Base-by-base conservation (phyloP, 23 tunicate species). In the Halocynthia roretzi region DNA sequence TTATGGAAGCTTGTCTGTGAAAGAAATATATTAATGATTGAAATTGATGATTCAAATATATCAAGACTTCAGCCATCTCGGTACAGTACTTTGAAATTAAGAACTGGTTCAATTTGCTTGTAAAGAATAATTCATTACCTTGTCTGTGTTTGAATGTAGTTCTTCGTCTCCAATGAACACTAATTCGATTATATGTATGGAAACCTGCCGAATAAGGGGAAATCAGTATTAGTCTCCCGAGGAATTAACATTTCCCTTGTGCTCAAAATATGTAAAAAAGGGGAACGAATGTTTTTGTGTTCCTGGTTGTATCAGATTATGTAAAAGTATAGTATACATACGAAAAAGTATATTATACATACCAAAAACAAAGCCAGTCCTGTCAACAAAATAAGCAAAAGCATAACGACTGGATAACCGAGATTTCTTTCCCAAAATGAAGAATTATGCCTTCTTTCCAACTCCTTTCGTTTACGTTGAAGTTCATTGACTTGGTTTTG, bases 121-220 rank as follows among this genome's bases (percentile, higher is more conserved):
- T 31, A n/a, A n/a, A n/a, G n/a, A n/a, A 31, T 31, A 31, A 31
- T 31, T 31, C 1, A 31, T 31, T 4, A 82, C 92, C 56, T 78
- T 77, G 40, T 71, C 86, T 65, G 87, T 86, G 62, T 82, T 82
- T 50, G 98, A 87, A 50, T 86, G 98, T 51, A 92, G 72, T 73
- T 92, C 98, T 58, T 92, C 53, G 79, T 92, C 98, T 44, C 98
- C 98, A 68, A 82, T 74, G 70, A 92, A 86, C 51, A 86, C 75
- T 8, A 92, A 65, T 76, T 92, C 83, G 12, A 86, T 31, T 10
- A 92, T 77, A 71, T 92, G 98, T 50, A 92, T 72, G 11, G 79
- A 78, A 5, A 92, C 98, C 98, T 92, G 71, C 10, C 61, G 71
- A 72, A 18, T 8, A 22, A 50, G 7, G 10, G 0, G 10, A 51